Base-by-base conservation (phyloP, 2,113 vertebrate species). In the Calypte anna region DNA sequence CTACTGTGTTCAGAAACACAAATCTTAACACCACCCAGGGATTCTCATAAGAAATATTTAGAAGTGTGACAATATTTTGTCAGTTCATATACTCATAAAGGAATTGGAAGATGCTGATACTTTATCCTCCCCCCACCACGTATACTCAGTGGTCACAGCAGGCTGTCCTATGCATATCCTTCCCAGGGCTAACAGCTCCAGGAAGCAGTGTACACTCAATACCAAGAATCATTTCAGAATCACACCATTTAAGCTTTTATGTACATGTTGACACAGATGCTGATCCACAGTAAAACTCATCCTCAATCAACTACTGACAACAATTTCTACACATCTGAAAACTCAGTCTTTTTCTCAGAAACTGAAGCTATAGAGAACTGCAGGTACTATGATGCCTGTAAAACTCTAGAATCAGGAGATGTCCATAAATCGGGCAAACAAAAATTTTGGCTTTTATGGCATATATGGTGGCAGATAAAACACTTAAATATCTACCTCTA, bases 161-260 rank as follows among this genome's bases (percentile, higher is more conserved):
- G 7, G 24, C 15, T 72, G 28, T 28, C 14, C 22, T 28, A n/a
- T 7, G 13, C 14, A 18, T 4, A 44, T 40, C 18, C 21, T 76
- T 66, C 30, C 22, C 28, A 64, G 40, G 12, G 3, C 4, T 25
- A 57, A 62, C 0, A 0, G 25, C 40, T 50, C 46, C 0, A 13
- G 0, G 12, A 1, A 48, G 15, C 13, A n/a, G 23, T 1, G 1
- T 4, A 6, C 17, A 40, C 23, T 59, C 4, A 0, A 86, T 63
- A 68, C 12, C 3, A 18, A 63, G 20, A 61, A 63, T 38, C 14
- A 44, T 51, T 76, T 31, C 30, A 50, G 54, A 85, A 76, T 44
- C 31, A 44, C 24, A 11, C 7, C 8, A 5, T 59, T 85, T 38
- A 85, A 27, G 38, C 5, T 20, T 17, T 7, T 5, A 44, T 7